Conservation (phyloP, 2,888 invertebrate genomes). For the Pyralis farinalis region DNA sequence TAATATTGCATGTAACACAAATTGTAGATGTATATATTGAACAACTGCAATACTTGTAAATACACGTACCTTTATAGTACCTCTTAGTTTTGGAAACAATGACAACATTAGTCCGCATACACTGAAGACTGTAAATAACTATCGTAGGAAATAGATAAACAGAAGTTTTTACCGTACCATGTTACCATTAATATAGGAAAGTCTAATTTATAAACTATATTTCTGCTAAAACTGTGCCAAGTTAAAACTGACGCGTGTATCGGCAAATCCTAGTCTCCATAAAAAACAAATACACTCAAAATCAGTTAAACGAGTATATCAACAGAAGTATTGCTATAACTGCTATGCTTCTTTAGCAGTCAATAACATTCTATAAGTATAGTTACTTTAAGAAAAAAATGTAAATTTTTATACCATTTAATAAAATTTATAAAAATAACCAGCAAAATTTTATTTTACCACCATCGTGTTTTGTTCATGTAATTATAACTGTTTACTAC, state of each 20-base stretch:
- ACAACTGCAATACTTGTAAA: slow-evolving; percentile 53
- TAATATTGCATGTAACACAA: slow-evolving; percentile 44
- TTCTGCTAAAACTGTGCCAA: slow-evolving; percentile 39
- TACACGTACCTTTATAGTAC: slow-evolving; percentile 42
- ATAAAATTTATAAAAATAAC: slow-evolving; percentile 64
- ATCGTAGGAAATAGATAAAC: slow-evolving; percentile 42
- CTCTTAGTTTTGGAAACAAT: slow-evolving; percentile 22
- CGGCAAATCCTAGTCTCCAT: slow-evolving; percentile 42
- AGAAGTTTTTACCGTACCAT: slow-evolving; percentile 43
- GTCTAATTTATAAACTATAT: slow-evolving; percentile 27
- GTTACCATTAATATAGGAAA: slow-evolving; percentile 47
- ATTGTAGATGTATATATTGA: slow-evolving; percentile 55
- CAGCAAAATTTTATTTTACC: slow-evolving; percentile 37
- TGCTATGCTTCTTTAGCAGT: slow-evolving; percentile 26
- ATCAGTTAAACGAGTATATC: slow-evolving; percentile 12
- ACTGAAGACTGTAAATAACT: slow-evolving; percentile 59
- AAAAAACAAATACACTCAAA: slow-evolving; percentile 23
- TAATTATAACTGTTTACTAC: neutral
- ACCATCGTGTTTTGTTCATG: neutral
- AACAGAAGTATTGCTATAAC: slow-evolving; percentile 21
- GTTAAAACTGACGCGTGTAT: slow-evolving; percentile 25
- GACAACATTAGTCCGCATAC: slow-evolving; percentile 27
- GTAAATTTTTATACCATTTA: slow-evolving; percentile 74
- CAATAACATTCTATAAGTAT: slow-evolving; percentile 42
- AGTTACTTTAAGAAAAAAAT: slow-evolving; percentile 53